phyloP scores from a whole-genome alignment of 2,113 vertebrate species.

The Onychostruthus taczanowskii region DNA sequence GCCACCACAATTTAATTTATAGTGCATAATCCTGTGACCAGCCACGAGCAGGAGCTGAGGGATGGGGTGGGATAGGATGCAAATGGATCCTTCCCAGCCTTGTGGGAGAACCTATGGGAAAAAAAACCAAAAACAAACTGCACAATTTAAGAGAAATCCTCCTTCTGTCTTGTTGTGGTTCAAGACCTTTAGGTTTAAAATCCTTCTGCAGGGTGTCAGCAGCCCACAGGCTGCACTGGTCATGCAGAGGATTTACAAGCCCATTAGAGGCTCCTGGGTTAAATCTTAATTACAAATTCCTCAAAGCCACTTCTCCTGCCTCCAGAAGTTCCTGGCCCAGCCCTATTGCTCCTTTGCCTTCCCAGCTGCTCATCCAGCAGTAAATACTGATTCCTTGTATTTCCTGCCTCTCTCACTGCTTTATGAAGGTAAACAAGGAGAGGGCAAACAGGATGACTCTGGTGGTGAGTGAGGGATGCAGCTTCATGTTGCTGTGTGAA shows the following conservation, averaged over 20 bases:
- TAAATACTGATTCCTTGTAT: not conserved
- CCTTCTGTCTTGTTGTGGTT: not conserved
- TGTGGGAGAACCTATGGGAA: fast-evolving
- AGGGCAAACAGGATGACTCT: not conserved
- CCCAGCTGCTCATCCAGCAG: not conserved
- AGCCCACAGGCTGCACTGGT: not conserved
- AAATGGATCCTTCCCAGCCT: fast-evolving
- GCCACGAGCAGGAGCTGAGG: not conserved
- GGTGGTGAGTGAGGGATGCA: not conserved
- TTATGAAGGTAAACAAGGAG: not conserved
- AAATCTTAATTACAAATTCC: not conserved
- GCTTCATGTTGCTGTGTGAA: not conserved
- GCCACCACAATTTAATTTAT: conserved; percentile 37
- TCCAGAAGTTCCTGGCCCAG: not conserved
- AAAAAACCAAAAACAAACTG: no score
- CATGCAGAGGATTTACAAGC: not conserved
- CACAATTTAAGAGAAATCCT: not conserved
- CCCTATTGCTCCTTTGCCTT: not conserved
- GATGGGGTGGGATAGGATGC: not conserved
- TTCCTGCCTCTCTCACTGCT: not conserved
- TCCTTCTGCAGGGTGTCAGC: not conserved
- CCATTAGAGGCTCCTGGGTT: not conserved
- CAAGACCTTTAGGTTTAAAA: not conserved
- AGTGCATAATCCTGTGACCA: not conserved
- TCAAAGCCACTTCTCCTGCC: not conserved